Conservation (phyloP, 2,113 vertebrate species). For the Stictonetta naevosa region DNA sequence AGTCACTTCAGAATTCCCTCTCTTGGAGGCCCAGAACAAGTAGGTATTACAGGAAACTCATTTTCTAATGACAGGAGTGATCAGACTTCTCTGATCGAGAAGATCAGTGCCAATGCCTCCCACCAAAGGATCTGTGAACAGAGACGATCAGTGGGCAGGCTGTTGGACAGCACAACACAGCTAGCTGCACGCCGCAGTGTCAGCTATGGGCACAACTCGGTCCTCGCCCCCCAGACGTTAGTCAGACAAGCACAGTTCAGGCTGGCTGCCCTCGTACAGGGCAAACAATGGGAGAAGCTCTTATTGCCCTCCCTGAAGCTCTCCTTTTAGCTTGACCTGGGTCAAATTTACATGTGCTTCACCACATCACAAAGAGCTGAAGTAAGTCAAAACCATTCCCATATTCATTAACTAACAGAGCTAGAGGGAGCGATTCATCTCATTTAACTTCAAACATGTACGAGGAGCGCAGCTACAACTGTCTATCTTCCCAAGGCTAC, state of each 20-base stretch:
- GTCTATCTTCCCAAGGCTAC: accelerated
- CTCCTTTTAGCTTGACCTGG: neutral
- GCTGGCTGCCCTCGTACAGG: neutral
- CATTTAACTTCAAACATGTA: neutral
- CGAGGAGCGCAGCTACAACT: accelerated
- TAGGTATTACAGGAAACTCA: neutral
- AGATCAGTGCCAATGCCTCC: neutral
- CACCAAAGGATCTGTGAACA: neutral
- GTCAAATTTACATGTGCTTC: neutral
- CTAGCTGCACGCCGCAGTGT: neutral
- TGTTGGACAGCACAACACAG: accelerated
- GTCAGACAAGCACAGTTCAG: neutral
- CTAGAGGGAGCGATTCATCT: neutral
- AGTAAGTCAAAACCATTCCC: neutral
- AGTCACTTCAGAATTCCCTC: neutral
- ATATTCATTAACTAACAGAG: neutral
- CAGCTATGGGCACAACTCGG: neutral
- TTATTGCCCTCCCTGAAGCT: neutral
- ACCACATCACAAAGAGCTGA: neutral
- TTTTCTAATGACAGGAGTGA: neutral
- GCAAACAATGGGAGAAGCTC: neutral
- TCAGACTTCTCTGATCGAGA: neutral
- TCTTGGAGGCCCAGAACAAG: neutral
- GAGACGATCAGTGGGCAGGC: neutral
- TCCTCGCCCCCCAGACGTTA: neutral